Evolutionary conservation across 2,113 vertebrate genomes (phyloP), one percentile per base, ranked within the genome.

Genomic region (Mellivora capensis): DNA sequence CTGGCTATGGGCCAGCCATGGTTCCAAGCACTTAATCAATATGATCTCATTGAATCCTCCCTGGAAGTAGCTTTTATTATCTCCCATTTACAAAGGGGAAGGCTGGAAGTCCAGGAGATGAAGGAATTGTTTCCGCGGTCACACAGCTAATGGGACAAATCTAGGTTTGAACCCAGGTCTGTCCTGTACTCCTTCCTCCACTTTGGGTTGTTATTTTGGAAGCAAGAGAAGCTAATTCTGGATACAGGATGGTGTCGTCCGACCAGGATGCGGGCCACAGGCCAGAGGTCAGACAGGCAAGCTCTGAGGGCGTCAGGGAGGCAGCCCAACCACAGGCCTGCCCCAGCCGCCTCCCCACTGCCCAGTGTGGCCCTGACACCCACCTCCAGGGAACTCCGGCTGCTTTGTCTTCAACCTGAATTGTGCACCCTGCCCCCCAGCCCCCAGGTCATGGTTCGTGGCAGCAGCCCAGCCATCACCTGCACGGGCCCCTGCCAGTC

Each of bases 291-390:
- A 29, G 23, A 29, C 11, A 69, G 44, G 18, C 17, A 47, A 64
- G 27, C 14, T 85, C 62, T 11, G 37, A 91, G 52, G 21, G 25
- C 0, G 3, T 44, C 61, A 25, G 34, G 27, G 20, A 85, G 69
- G 61, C 37, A 69, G 83, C 21, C 44, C 44, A 4, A 14, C 4
- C 39, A 34, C 12, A 64, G 61, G 49, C 57, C 77, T 42, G 49
- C n/a, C 42, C 31, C 23, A 20, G 7, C 42, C 59, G 21, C 34
- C 77, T 71, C 31, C 37, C n/a, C 34, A 67, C 31, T 54, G 84
- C 57, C 42, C 4, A 0, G 3, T 12, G 20, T 1, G 20, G 37
- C 6, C n/a, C 0, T 2, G 17, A 64, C 3, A 27, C 21, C 4
- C 21, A 17, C 2, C 39, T 80, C 69, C n/a, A 52, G 86, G 37